phyloP scores from a whole-genome alignment of 1,140 invertebrate genomes.

The Lanistes nyassanus region DNA sequence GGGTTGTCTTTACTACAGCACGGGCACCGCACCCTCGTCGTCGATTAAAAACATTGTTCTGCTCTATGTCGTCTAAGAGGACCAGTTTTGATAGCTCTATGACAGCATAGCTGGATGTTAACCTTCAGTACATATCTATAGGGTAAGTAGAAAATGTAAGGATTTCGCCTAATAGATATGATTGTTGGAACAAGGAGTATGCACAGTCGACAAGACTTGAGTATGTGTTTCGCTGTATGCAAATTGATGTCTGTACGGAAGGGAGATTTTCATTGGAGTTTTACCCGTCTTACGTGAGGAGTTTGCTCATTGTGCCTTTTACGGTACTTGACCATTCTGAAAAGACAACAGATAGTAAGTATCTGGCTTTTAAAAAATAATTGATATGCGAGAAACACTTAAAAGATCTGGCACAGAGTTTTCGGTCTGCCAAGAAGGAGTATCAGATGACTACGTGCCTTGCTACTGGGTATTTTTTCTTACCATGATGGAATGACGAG shows the following conservation, averaged over 20 bases:
- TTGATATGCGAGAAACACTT: background rate
- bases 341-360: background rate
- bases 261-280: constrained; percentile 4
- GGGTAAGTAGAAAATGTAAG: constrained; percentile 23
- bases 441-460: background rate
- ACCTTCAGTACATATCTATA: constrained; percentile 13
- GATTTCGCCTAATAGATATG: background rate
- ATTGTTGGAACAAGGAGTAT: background rate
- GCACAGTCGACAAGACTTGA: constrained; percentile 1
- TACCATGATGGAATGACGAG: background rate
- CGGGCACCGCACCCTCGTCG: constrained; percentile 48
- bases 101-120: constrained; percentile 17
- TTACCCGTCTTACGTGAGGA: constrained; percentile 3
- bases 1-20: constrained; percentile 42
- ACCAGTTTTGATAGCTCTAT: constrained; percentile 22
- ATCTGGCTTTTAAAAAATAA: background rate
- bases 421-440: background rate
- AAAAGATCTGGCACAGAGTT: background rate
- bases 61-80: constrained; percentile 28
- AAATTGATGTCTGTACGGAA: constrained; percentile 25
- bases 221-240: constrained; percentile 29
- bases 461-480: background rate
- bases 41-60: constrained; percentile 25
- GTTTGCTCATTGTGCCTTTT: background rate
- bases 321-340: background rate